Conservation (phyloP, 2,797 vertebrate species). For the Balearica regulorum region DNA sequence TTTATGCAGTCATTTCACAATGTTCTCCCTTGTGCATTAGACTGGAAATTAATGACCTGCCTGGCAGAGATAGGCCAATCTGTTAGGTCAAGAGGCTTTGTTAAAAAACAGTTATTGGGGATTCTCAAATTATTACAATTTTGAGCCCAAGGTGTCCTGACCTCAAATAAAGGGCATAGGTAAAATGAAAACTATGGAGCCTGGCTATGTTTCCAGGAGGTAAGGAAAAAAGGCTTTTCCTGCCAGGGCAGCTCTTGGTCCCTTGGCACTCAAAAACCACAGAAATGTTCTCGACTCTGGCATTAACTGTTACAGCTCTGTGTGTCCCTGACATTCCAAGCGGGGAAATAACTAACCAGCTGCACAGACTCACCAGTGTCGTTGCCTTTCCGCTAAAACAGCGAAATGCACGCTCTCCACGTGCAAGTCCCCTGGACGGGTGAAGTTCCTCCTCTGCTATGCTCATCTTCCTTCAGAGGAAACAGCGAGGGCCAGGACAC, state of each 20-base stretch:
- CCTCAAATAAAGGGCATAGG: background rate
- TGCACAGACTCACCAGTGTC: background rate
- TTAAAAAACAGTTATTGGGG: background rate
- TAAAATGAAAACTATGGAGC: background rate
- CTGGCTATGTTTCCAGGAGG: background rate
- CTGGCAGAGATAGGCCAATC: background rate
- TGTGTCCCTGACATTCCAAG: background rate
- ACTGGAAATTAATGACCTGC: background rate
- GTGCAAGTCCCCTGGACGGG: background rate
- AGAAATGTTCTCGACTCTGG: background rate
- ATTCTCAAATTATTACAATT: background rate
- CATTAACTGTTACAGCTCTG: background rate
- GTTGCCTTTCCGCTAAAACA: background rate
- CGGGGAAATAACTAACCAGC: background rate
- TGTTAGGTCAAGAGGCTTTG: background rate
- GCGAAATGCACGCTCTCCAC: fast-evolving
- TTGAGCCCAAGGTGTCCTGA: background rate
- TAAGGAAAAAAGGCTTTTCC: background rate
- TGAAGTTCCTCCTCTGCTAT: background rate
- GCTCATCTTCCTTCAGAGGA: background rate
- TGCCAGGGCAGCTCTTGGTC: background rate
- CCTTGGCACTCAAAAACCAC: background rate
- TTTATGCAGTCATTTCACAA: constrained; percentile 7
- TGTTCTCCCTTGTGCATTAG: constrained; percentile 5
- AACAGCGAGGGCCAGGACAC: background rate